Evolutionary conservation across 2,797 vertebrate genomes (phyloP).

Genomic region (Epinephelus malabaricus): DNA sequence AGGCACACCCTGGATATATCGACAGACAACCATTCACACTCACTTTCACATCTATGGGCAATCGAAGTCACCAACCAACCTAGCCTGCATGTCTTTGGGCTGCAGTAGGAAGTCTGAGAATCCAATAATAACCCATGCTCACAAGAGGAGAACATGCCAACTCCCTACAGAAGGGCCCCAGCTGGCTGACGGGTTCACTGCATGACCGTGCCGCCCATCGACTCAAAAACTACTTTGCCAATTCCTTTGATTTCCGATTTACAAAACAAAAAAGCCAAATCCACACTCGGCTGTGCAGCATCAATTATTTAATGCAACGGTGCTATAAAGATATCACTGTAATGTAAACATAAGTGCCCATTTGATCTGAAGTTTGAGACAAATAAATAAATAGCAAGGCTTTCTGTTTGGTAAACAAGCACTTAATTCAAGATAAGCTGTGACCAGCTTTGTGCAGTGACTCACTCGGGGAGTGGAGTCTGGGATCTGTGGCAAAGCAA

Average conservation of each 20-base stretch:
- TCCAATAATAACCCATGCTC: too few relatives aligned
- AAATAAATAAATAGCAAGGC: slow-evolving; percentile 48
- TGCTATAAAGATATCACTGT: slow-evolving; percentile 31
- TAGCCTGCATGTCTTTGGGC: too few relatives aligned
- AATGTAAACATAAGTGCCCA: slow-evolving; percentile 49
- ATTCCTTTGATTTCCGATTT: slow-evolving; percentile 9
- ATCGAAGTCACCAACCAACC: too few relatives aligned
- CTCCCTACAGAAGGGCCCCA: too few relatives aligned
- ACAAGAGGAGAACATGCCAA: too few relatives aligned
- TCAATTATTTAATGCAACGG: slow-evolving; percentile 27
- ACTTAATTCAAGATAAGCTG: slow-evolving; percentile 56
- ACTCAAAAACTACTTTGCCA: not conserved
- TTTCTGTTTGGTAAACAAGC: slow-evolving; percentile 65
- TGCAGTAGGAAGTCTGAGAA: too few relatives aligned
- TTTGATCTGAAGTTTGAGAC: slow-evolving; percentile 49
- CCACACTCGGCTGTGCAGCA: slow-evolving; percentile 2
- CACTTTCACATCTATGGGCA: too few relatives aligned
- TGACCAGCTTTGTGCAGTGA: slow-evolving; percentile 52
- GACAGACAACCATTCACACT: too few relatives aligned
- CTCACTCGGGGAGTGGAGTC: slow-evolving; percentile 43
- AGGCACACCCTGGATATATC: too few relatives aligned
- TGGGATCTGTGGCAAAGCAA: slow-evolving; percentile 32
- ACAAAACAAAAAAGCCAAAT: slow-evolving; percentile 3
- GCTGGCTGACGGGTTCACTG: too few relatives aligned
- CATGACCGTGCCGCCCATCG: too few relatives aligned